Evolutionary conservation across 64 coral and sea anemone genomes (phyloP).

Genomic region (Dendronephthya gigantea): DNA sequence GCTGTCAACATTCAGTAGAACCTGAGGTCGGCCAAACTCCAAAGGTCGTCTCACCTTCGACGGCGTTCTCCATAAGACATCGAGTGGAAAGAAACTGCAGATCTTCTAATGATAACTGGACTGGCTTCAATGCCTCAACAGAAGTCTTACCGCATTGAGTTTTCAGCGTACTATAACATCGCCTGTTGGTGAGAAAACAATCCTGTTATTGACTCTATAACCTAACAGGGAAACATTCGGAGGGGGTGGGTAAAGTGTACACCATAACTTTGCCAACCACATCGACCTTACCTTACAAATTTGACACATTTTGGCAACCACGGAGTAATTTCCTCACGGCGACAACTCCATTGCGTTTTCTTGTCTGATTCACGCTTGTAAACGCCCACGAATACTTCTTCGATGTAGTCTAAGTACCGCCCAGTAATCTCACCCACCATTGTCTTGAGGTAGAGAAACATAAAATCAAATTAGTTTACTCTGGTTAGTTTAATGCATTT

Average conservation of each 20-base stretch:
- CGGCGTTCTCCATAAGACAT: conserved; percentile 19
- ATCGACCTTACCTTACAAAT: conserved; percentile 55
- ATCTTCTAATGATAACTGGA: conserved; percentile 9
- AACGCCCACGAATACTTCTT: conserved; percentile 54
- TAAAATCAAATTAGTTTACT: neutral
- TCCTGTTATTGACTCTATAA: neutral
- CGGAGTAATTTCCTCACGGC: conserved; percentile 54
- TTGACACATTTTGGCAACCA: conserved; percentile 91
- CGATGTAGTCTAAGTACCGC: conserved; percentile 53
- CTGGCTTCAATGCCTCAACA: neutral
- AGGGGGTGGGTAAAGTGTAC: too few relatives aligned
- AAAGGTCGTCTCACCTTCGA: neutral
- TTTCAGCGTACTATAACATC: neutral
- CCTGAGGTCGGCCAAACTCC: neutral
- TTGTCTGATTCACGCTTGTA: neutral
- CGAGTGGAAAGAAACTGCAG: conserved; percentile 11
- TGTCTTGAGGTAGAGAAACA: conserved; percentile 19
- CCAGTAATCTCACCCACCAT: conserved; percentile 69
- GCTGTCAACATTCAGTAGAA: neutral
- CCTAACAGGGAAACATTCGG: too few relatives aligned
- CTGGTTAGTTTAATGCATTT: too few relatives aligned
- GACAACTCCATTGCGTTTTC: conserved; percentile 41
- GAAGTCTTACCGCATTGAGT: neutral
- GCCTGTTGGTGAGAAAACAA: neutral
- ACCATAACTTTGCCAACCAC: too few relatives aligned